Evolutionary conservation across 2,113 vertebrate genomes (phyloP).

Genomic region (Pelecanoides urinatrix): DNA sequence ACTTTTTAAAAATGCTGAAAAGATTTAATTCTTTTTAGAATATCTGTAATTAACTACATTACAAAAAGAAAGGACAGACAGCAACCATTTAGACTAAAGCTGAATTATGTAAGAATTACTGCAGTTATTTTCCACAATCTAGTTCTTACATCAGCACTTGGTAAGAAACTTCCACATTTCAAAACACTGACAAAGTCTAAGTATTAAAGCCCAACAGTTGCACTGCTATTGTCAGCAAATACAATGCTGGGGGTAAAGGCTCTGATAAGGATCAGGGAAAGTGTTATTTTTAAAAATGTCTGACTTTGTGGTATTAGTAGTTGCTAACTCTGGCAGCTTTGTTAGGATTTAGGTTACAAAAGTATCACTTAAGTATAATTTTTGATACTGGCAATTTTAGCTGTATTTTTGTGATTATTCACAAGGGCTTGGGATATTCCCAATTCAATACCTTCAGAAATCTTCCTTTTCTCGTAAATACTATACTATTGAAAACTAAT

Average conservation of each 20-base stretch:
- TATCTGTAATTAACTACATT: not conserved
- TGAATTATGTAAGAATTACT: not conserved
- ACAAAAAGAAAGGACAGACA: not conserved
- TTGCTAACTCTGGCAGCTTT: not conserved
- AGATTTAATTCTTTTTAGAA: not conserved
- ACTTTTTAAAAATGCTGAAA: not conserved
- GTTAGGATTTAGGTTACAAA: not conserved
- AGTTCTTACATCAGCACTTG: not conserved
- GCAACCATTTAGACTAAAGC: not conserved
- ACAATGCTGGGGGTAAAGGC: not conserved
- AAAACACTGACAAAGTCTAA: not conserved
- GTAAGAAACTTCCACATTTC: slow-evolving; percentile 17
- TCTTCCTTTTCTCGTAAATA: not conserved
- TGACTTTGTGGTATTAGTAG: not conserved
- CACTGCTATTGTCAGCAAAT: not conserved
- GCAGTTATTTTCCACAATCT: slow-evolving; percentile 4
- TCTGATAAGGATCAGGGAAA: slow-evolving; percentile 9
- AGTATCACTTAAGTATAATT: not conserved
- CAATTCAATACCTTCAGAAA: not conserved
- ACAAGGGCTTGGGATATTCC: not conserved
- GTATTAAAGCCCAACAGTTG: not conserved
- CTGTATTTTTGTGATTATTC: not conserved
- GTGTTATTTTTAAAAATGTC: not conserved
- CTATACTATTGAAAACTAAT: not conserved
- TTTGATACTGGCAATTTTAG: not conserved